Percentiles rank a stretch among this genome's conserved stretches.
Evolutionary conservation across 2,888 invertebrate genomes (phyloP).

Genomic region (Erebia palarica): DNA sequence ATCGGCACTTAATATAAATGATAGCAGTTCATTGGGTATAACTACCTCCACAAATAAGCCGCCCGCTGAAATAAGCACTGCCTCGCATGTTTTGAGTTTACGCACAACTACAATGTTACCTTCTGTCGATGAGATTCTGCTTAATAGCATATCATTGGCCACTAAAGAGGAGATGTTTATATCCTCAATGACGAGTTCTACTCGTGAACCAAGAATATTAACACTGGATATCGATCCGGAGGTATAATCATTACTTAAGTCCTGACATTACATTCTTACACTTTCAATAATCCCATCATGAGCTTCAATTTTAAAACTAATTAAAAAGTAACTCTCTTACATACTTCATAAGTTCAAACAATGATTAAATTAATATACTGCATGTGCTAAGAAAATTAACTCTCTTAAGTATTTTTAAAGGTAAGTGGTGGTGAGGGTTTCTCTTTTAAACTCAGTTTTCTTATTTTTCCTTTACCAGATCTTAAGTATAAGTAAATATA

Average conservation of each 20-base stretch:
- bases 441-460: background rate
- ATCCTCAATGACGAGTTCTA: constrained; percentile 78
- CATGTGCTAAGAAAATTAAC: constrained; percentile 27
- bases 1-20: constrained; percentile 79
- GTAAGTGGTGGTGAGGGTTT: constrained; percentile 62
- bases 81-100: constrained; percentile 81
- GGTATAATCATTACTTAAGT: constrained; percentile 77
- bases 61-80: constrained; percentile 79
- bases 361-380: constrained; percentile 19
- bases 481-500: background rate
- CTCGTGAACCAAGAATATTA: constrained; percentile 81
- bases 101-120: constrained; percentile 83
- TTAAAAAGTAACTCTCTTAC: constrained; percentile 12
- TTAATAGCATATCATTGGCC: constrained; percentile 83
- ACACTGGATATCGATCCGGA: constrained; percentile 84
- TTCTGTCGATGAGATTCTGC: constrained; percentile 83
- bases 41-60: constrained; percentile 72
- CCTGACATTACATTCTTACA: constrained; percentile 44
- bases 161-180: constrained; percentile 83
- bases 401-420: constrained; percentile 40
- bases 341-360: background rate
- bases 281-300: constrained; percentile 29
- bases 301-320: constrained; percentile 34
- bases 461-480: background rate
- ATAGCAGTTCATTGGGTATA: constrained; percentile 76